Conservation (phyloP, 2,797 vertebrate genomes). For the Leptoclinus maculatus region DNA sequence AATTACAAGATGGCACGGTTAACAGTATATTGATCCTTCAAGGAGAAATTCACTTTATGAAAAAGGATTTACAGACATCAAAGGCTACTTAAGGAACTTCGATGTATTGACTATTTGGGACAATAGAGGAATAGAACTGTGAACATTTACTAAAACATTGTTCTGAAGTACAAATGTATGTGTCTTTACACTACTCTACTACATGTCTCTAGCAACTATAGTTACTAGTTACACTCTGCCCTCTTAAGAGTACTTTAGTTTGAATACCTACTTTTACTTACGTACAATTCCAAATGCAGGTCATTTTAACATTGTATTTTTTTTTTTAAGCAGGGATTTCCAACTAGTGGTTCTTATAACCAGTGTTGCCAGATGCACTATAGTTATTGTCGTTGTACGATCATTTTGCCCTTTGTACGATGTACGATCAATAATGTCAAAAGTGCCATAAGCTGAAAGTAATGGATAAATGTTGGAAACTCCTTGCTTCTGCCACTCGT, state of each 20-base stretch:
- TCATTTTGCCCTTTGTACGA: background rate
- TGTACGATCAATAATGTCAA: background rate
- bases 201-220: background rate
- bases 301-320: background rate
- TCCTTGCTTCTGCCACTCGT: background rate
- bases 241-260: background rate
- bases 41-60: conserved; percentile 22
- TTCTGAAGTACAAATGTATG: background rate
- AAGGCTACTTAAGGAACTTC: conserved; percentile 5
- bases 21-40: conserved; percentile 30
- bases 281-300: background rate
- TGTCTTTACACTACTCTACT: background rate
- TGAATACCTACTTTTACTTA: background rate
- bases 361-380: background rate
- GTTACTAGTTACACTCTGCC: background rate
- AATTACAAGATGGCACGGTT: conserved; percentile 24
- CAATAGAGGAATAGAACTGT: background rate
- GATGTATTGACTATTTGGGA: background rate
- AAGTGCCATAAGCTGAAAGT: background rate
- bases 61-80: conserved; percentile 16
- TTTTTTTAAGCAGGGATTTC: background rate
- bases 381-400: background rate
- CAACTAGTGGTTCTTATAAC: background rate
- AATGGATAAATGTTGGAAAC: background rate
- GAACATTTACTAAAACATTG: background rate